Conservation (phyloP, 2,888 invertebrate species). For the Dinocampus coccinellae region DNA sequence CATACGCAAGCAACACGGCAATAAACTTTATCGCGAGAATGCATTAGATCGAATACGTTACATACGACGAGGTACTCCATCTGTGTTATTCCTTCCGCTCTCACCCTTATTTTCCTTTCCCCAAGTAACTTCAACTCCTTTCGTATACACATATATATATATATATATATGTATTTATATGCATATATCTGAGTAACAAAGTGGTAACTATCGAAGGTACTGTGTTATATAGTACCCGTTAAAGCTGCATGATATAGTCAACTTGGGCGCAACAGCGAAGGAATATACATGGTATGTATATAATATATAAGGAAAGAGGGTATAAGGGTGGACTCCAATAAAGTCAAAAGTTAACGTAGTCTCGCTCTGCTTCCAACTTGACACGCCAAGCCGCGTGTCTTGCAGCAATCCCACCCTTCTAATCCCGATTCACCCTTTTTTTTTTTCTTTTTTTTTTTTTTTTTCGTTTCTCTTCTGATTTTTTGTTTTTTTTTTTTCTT, state of each 20-base stretch:
- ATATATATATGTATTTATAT: constrained; percentile 24
- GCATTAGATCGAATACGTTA: constrained; percentile 66
- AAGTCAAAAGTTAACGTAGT: constrained; percentile 55
- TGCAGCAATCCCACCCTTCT: constrained; percentile 56
- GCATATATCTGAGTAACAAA: constrained; percentile 26
- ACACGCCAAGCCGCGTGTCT: constrained; percentile 64
- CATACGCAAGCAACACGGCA: constrained; percentile 59
- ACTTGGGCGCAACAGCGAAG: constrained; percentile 38
- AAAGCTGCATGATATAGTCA: constrained; percentile 55
- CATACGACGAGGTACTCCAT: constrained; percentile 39
- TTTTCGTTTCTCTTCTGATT: constrained; percentile 13
- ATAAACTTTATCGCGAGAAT: constrained; percentile 68
- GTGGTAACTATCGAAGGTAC: constrained; percentile 5
- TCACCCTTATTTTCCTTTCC: constrained; percentile 36
- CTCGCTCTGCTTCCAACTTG: constrained; percentile 50
- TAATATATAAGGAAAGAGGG: background rate
- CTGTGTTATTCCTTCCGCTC: constrained; percentile 29
- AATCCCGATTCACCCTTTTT: constrained; percentile 4
- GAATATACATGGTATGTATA: background rate
- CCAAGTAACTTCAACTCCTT: constrained; percentile 33
- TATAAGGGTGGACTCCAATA: constrained; percentile 34
- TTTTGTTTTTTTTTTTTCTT: background rate
- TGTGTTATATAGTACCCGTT: background rate
- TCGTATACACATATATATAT: too few relatives aligned
- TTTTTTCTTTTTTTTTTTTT: too few relatives aligned